Base-by-base conservation (phyloP, 1,140 invertebrate species). In the Rhyacophila brunnea region DNA sequence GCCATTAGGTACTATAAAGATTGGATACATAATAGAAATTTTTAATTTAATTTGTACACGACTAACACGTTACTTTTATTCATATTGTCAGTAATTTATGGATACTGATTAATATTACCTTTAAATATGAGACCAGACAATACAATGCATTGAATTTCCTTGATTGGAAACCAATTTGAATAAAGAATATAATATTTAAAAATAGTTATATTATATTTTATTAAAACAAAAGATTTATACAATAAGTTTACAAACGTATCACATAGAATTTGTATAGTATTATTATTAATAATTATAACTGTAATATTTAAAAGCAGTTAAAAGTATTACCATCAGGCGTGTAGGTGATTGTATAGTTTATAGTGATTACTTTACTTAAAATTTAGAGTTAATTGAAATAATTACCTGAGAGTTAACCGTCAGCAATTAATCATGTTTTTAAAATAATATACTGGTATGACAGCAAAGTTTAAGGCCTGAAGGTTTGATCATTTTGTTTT, bases 341-440 rank as follows among this genome's bases (percentile, higher is more conserved):
- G 23, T 28, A 28, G 3, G 4, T 9, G 9, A 28, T 3, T 28
- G 38, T 15, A 28, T 28, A 28, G 23, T 28, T 3, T 15, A 28
- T 28, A 28, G 23, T 28, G 23, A 28, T 28, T 28, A 28, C 23
- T 28, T 28, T 28, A 28, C 23, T 28, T 28, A 28, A 28, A 28
- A 28, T 35, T 42, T 19, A 17, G 28, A 54, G 36, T 44, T 59
- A 59, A 63, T 63, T 63, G 61, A 63, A 59, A 63, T 63, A 52
- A 59, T 55, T 46, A 47, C 56, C 51, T 40, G 46, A 28, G 20
- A 63, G 28, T 55, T 63, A 63, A 59, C 51, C 36, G 40, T 13
- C 40, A 43, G 50, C 46, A 52, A 63, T 63, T 53, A 63, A 63
- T 54, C 61, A 63, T 48, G 19, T 50, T 46, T 62, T 52, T 57